phyloP scores from a whole-genome alignment of 2,888 invertebrate genomes.

The Bembecia ichneumoniformis region DNA sequence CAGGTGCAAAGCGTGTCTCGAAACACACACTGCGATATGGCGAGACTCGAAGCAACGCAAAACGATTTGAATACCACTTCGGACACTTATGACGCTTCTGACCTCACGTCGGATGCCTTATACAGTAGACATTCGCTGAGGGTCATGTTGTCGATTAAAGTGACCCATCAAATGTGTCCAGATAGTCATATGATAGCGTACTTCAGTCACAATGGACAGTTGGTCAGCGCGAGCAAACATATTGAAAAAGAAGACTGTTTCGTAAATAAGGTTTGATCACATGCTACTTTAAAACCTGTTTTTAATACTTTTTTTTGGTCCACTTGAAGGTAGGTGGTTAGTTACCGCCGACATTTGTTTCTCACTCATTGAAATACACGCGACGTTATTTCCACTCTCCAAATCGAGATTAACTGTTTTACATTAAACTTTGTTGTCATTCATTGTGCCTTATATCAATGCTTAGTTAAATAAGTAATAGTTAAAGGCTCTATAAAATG shows the following conservation, averaged over 20 bases:
- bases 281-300: constrained; percentile 5
- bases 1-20: constrained; percentile 33
- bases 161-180: constrained; percentile 66
- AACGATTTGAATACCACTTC: constrained; percentile 8
- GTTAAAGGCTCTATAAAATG: too few relatives aligned
- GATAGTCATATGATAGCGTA: constrained; percentile 68
- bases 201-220: constrained; percentile 68
- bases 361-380: too few relatives aligned
- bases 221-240: constrained; percentile 69
- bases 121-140: constrained; percentile 39
- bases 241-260: constrained; percentile 72
- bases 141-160: constrained; percentile 52
- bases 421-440: too few relatives aligned
- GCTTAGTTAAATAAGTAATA: too few relatives aligned
- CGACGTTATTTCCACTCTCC: too few relatives aligned
- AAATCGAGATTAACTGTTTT: too few relatives aligned
- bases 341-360: not conserved
- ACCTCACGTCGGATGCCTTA: constrained; percentile 29
- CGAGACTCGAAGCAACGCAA: constrained; percentile 1
- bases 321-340: too few relatives aligned
- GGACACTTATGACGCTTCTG: constrained; percentile 7
- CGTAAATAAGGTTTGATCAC: constrained; percentile 60
- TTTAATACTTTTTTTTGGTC: not conserved
- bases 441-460: too few relatives aligned
- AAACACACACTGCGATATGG: constrained; percentile 28